These are phyloP conservation scores for Lepus americanus DNA, from an alignment of 2,113 vertebrate genomes.

Conservation along the genomic window DNA sequence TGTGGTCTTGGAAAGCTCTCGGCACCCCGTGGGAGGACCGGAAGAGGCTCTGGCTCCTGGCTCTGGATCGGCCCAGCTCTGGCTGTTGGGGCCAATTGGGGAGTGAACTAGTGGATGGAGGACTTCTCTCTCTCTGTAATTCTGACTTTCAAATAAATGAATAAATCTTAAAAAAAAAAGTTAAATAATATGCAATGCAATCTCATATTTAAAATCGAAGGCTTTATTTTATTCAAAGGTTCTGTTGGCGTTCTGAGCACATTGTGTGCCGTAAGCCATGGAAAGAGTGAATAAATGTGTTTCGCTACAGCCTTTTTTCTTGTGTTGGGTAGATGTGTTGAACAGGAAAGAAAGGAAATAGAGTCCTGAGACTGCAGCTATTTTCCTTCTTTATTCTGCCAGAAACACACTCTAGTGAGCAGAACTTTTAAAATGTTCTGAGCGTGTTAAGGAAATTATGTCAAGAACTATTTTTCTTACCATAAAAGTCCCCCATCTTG, in stretches of 20 bases:
- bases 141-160: too few relatives aligned
- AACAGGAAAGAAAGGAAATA: not conserved
- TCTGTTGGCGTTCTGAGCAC: not conserved
- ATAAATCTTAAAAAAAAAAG: too few relatives aligned
- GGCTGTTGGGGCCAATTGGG: too few relatives aligned
- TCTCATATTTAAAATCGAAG: slow-evolving; percentile 16
- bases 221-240: not conserved
- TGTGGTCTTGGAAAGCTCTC: too few relatives aligned
- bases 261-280: not conserved
- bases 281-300: not conserved
- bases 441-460: not conserved
- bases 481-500: not conserved
- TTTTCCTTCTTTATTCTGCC: slow-evolving; percentile 44
- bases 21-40: too few relatives aligned
- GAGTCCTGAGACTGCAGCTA: not conserved
- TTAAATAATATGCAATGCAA: not conserved
- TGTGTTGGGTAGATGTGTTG: not conserved
- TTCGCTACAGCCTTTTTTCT: not conserved
- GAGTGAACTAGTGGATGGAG: too few relatives aligned
- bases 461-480: slow-evolving; percentile 21
- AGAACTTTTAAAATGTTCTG: slow-evolving; percentile 24
- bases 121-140: too few relatives aligned
- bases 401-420: not conserved
- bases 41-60: too few relatives aligned
- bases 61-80: too few relatives aligned